Evolutionary conservation across 1,140 invertebrate species (phyloP), one percentile per base, ranked within the genome.

Genomic region (Metaphire vulgaris): DNA sequence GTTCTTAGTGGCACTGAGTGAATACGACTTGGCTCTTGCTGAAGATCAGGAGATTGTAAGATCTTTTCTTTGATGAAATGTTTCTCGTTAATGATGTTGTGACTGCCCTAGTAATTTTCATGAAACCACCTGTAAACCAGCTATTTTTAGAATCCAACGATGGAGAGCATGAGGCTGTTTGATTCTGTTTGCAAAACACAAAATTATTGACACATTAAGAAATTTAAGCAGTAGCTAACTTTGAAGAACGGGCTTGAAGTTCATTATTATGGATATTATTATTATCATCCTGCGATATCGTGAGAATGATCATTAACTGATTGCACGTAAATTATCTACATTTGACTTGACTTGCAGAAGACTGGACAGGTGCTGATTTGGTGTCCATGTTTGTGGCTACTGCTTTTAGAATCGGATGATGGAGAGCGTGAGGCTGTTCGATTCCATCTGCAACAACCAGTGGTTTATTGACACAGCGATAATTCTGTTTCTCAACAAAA

Each of bases 1-100:
- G 73, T 89, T 89, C 77, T 87, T 88, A 80, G 87, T 99, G 69
- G 97, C 97, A 81, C 94, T 99, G 91, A 97, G 95, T 75, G 92
- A 89, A 83, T 89, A 90, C 79, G 89, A 89, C 80, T 87, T 90
- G 78, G 88, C 89, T 15, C 79, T 89, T 64, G 88, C 89, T 33
- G 89, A 89, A 82, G 89, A 89, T 79, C 87, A 88, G 78, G 83
- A 85, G 77, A 84, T 84, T 83, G 84, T 86, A 77, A 74, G 64
- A 0, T 0, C 56, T 33, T 31, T 69, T 69, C 41, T 56, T 21
- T n/a, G n/a, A n/a, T n/a, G n/a, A n/a, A n/a, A n/a, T n/a, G n/a
- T n/a, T n/a, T n/a, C n/a, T n/a, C n/a, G n/a, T n/a, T n/a, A n/a
- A n/a, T n/a, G n/a, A n/a, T n/a, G n/a, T n/a, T n/a, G n/a, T n/a